These are phyloP conservation scores for Mimumesa dahlbomi DNA, from an alignment of 2,888 invertebrate species.

Conservation along the genomic window DNA sequence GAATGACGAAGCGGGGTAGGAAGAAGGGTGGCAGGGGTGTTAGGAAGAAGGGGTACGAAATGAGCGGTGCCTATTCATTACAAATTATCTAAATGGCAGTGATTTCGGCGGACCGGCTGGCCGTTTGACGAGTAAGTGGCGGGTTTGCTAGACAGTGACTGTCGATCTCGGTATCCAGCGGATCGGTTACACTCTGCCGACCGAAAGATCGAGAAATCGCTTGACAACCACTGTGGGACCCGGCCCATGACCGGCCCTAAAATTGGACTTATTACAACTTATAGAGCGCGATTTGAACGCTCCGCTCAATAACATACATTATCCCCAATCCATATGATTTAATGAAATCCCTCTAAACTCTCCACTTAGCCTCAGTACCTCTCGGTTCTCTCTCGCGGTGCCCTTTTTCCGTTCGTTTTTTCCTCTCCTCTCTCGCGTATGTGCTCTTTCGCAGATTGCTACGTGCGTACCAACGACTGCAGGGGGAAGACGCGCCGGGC, in stretches of 20 bases:
- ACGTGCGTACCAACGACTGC: conserved; percentile 28
- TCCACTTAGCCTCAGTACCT: conserved; percentile 78
- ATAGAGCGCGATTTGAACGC: conserved; percentile 80
- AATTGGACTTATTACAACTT: conserved; percentile 81
- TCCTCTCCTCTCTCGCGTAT: conserved; percentile 34
- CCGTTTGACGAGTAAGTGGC: conserved; percentile 80
- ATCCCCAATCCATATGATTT: conserved; percentile 80
- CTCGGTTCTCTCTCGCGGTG: conserved; percentile 68
- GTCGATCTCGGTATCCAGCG: conserved; percentile 47
- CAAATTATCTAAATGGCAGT: conserved; percentile 84
- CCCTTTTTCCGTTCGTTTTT: no score
- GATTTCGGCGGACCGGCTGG: conserved; percentile 80
- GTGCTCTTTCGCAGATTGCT: conserved; percentile 35
- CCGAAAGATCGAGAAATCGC: conserved; percentile 6
- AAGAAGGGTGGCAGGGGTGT: conserved; percentile 28
- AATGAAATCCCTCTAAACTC: conserved; percentile 81
- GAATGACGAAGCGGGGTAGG: conserved; percentile 1
- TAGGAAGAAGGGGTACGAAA: conserved; percentile 59
- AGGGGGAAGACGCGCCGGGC: conserved; percentile 2
- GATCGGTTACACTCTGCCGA: neutral
- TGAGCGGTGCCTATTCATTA: conserved; percentile 82
- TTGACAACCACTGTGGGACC: conserved; percentile 76
- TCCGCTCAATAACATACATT: conserved; percentile 80
- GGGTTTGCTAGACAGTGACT: conserved; percentile 77
- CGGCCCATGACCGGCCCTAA: conserved; percentile 79